A percentile compares a stretch with the other conserved stretches of the same genome.
phyloP scores from a whole-genome alignment of 2,113 vertebrate species.

The Pachyramphus minor region DNA sequence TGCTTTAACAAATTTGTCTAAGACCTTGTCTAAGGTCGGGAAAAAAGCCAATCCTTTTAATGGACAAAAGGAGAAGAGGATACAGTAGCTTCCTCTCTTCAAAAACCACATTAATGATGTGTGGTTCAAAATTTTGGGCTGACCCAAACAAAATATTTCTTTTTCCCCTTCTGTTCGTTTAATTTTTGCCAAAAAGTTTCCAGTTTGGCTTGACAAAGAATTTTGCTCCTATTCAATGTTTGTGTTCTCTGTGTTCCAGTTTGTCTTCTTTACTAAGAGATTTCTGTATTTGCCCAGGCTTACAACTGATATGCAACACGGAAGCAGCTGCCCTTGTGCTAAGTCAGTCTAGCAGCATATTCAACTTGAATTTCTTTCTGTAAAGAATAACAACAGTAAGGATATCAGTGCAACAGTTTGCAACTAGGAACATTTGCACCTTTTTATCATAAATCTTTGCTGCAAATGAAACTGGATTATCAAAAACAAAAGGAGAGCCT shows the following conservation, averaged over 20 bases:
- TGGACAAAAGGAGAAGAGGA: neutral
- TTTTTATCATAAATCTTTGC: neutral
- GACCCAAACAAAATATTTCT: neutral
- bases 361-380: neutral
- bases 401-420: neutral
- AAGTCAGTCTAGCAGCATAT: neutral
- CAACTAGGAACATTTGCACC: neutral
- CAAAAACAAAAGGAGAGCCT: neutral
- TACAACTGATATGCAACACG: neutral
- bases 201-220: neutral
- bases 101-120: neutral
- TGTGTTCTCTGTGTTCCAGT: neutral
- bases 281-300: neutral
- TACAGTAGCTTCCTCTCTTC: neutral
- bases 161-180: rapidly evolving
- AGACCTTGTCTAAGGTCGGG: neutral
- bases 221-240: neutral
- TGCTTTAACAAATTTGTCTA: neutral
- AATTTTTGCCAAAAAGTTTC: neutral
- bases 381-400: neutral
- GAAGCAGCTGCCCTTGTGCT: neutral
- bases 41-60: neutral
- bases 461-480: neutral
- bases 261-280: neutral
- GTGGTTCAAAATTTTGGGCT: neutral